These are phyloP conservation scores for Melanotaenia trifasciata DNA, from an alignment of 2,797 vertebrate species.

Conservation along the genomic window DNA sequence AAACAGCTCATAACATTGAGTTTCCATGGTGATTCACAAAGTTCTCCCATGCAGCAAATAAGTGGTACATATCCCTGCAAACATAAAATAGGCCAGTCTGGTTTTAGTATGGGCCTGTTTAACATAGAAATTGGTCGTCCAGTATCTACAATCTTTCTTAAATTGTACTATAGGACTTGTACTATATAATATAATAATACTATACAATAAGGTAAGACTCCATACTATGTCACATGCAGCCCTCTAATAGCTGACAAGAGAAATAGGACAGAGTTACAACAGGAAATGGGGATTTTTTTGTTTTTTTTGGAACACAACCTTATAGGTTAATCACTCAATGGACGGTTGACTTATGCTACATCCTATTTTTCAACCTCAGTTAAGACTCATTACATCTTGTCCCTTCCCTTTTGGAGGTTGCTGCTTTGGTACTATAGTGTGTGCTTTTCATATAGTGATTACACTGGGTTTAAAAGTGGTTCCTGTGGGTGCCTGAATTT, in stretches of 20 bases:
- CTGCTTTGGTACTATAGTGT: too few relatives aligned
- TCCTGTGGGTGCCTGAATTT: too few relatives aligned
- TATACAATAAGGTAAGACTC: not conserved
- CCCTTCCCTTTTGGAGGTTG: too few relatives aligned
- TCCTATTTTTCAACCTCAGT: too few relatives aligned
- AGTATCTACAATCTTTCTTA: not conserved
- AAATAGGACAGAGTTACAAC: not conserved
- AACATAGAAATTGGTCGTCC: not conserved
- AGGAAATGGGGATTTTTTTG: not conserved
- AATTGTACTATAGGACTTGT: not conserved
- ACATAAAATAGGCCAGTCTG: not conserved
- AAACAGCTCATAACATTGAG: not conserved
- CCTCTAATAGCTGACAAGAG: not conserved
- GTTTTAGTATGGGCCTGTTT: not conserved
- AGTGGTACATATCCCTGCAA: not conserved
- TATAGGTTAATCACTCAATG: too few relatives aligned
- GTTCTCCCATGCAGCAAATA: not conserved
- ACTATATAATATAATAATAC: not conserved
- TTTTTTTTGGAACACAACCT: too few relatives aligned
- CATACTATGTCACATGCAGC: too few relatives aligned
- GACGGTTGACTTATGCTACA: too few relatives aligned
- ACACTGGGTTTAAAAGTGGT: too few relatives aligned
- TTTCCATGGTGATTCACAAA: not conserved
- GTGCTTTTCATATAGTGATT: too few relatives aligned
- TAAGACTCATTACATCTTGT: too few relatives aligned